Evolutionary conservation across 2,113 vertebrate species (phyloP).

Genomic region (Pseudorhombus dupliciocellatus): DNA sequence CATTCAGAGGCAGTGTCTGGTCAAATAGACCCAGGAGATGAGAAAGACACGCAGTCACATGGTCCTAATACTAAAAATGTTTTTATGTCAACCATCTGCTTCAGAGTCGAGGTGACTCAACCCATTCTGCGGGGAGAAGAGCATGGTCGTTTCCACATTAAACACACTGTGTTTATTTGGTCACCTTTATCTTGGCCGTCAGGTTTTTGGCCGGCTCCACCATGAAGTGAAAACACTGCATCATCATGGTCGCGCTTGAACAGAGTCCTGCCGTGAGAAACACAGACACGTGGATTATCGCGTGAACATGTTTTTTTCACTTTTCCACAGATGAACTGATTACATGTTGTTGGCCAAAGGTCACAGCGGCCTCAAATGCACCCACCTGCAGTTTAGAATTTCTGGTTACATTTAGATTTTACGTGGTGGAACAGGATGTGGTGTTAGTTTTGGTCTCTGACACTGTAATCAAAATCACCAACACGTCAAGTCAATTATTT

Average conservation of each 20-base stretch:
- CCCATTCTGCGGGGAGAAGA: not conserved
- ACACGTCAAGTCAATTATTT: constrained; percentile 41
- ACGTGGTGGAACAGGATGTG: not conserved
- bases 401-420: not conserved
- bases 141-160: constrained; percentile 29
- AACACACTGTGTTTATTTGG: constrained; percentile 8
- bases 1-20: not conserved
- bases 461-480: constrained; percentile 30
- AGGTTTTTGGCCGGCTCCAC: constrained; percentile 82
- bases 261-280: constrained; percentile 32
- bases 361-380: too few relatives aligned
- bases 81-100: constrained; percentile 26
- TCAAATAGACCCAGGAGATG: constrained; percentile 5
- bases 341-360: too few relatives aligned
- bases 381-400: too few relatives aligned
- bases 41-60: constrained; percentile 12
- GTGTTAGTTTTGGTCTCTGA: not conserved
- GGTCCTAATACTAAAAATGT: not conserved
- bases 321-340: too few relatives aligned
- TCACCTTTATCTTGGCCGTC: constrained; percentile 81
- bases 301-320: not conserved
- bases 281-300: not conserved
- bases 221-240: constrained; percentile 84
- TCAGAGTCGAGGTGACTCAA: constrained; percentile 24
- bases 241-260: constrained; percentile 67